Base-by-base conservation (phyloP, 2,797 vertebrate species). In the Urosaurus nigricauda region DNA sequence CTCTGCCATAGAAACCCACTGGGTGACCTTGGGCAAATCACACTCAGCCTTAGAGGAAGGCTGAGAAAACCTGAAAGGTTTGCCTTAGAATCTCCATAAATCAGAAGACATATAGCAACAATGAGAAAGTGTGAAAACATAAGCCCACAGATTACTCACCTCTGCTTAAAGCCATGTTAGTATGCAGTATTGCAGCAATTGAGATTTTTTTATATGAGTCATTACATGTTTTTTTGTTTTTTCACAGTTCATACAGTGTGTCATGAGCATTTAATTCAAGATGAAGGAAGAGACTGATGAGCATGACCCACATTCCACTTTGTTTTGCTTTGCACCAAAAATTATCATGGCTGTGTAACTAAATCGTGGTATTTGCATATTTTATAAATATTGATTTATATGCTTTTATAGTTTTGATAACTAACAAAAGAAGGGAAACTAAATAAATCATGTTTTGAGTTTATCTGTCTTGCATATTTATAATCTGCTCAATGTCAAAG, bases 241-340 rank as follows among this genome's bases (percentile, higher is more conserved):
- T 70, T 95, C 95, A n/a, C 92, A 97, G 97, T 97, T 97, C 94
- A 97, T 97, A 89, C 97, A 97, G 87, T 97, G 96, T 88, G 94
- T 97, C 79, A 97, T 97, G 97, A 96, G 97, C 71, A 77, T 97
- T 93, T 97, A 88, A 97, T 85, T 40, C 87, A 26, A 80, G 78
- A 86, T 78, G 93, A 91, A 92, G 88, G 56, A 90, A 92, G 80
- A 71, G 0, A 0, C 29, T 83, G 37, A 63, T 83, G 79, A 91
- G 82, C 75, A 2, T 0, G 0, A 73, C 79, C 80, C 77, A 93
- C 96, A 95, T 96, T 96, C 96, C 94, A 71, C 14, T 71, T 84
- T 43, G 65, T 88, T 91, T 77, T 74, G 85, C 80, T 94, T 91
- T 93, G 89, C 89, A 78, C 92, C 93, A 94, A 91, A 74, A 83